Conservation (phyloP, 1,140 invertebrate species). For the Cyrtorhinus lividipennis region DNA sequence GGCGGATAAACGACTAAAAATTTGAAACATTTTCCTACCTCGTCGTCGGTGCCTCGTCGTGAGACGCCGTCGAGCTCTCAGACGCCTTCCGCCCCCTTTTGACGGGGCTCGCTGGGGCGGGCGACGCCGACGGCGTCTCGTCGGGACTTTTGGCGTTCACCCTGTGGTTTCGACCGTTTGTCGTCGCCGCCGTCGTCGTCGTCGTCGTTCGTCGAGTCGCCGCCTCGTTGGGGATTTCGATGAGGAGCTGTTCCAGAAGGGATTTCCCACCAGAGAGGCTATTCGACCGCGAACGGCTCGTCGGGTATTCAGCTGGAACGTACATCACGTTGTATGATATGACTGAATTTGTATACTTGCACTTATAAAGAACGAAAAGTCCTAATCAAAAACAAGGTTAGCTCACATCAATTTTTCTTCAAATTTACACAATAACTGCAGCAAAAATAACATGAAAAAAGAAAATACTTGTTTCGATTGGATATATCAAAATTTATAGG, state of each 20-base stretch:
- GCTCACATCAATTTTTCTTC: no score
- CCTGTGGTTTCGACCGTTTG: slow-evolving; percentile 8
- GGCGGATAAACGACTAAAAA: background rate
- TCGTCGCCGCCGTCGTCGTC: background rate
- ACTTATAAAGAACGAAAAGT: no score
- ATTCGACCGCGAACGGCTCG: slow-evolving; percentile 5
- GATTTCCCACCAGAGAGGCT: slow-evolving; percentile 34
- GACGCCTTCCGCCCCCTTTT: slow-evolving; percentile 19
- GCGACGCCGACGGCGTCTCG: background rate
- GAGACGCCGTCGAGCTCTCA: slow-evolving; percentile 18
- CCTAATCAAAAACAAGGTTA: no score
- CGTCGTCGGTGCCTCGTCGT: slow-evolving; percentile 18
- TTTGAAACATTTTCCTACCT: slow-evolving; percentile 11
- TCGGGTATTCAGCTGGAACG: slow-evolving; percentile 21
- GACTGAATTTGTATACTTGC: no score
- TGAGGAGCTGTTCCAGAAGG: slow-evolving; percentile 54
- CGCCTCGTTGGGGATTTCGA: slow-evolving; percentile 50
- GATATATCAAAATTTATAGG: no score
- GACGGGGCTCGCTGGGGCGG: slow-evolving; percentile 8
- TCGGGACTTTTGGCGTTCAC: slow-evolving; percentile 15
- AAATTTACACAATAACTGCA: no score
- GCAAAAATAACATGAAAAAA: no score
- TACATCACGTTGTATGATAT: slow-evolving; percentile 28
- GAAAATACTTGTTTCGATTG: no score
- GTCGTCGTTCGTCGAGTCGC: background rate